phyloP scores from a whole-genome alignment of 1,140 invertebrate genomes.

The Acyrthosiphon pisum region DNA sequence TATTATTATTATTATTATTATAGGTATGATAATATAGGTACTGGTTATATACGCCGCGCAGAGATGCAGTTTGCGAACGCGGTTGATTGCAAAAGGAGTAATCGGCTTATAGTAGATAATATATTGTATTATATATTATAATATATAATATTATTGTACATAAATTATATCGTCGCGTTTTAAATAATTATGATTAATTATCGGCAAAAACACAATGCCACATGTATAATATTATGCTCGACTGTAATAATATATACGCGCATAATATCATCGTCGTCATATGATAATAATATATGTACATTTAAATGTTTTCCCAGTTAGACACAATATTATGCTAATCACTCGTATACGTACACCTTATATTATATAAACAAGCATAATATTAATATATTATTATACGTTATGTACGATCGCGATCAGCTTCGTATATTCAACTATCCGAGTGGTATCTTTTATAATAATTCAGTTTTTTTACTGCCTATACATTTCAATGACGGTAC shows the following conservation, averaged over 20 bases:
- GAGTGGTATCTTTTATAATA: not conserved
- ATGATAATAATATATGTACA: not conserved
- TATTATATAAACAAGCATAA: not conserved
- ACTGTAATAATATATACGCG: not conserved
- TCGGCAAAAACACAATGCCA: not conserved
- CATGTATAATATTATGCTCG: not conserved
- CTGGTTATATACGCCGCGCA: not conserved
- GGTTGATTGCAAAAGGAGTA: not conserved
- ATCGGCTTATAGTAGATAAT: not conserved
- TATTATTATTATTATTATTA: too few relatives aligned
- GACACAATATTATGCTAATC: conserved; percentile 5
- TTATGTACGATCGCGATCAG: not conserved
- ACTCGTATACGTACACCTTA: not conserved
- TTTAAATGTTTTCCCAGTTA: conserved; percentile 15
- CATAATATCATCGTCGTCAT: not conserved
- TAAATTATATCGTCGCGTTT: conserved; percentile 2
- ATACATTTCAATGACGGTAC: not conserved
- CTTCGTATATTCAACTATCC: not conserved
- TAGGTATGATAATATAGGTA: not conserved
- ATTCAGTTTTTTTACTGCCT: not conserved
- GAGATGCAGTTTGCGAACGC: not conserved
- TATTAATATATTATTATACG: not conserved
- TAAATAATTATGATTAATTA: conserved; percentile 20
- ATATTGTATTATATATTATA: not conserved
- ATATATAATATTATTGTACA: not conserved